A percentile compares a stretch with the other conserved stretches of the same genome.
Evolutionary conservation across 2,797 vertebrate species (phyloP).

Genomic region (Phataginus tetradactyla): DNA sequence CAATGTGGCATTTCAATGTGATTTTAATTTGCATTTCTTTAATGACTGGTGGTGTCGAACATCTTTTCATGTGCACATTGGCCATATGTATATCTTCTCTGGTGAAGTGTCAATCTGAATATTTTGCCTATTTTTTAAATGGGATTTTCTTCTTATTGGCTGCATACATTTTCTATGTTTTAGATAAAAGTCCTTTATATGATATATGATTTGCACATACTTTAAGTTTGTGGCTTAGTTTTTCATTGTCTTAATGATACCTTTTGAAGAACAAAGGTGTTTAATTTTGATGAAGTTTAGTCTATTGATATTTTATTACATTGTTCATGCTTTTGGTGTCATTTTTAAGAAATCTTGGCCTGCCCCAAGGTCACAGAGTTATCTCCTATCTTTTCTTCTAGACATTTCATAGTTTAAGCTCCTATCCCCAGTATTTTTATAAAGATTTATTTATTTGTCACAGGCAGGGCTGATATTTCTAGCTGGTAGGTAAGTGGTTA

Average conservation of each 20-base stretch:
- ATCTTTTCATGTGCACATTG: neutral
- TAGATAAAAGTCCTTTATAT: neutral
- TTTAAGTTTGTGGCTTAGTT: neutral
- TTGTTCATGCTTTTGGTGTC: neutral
- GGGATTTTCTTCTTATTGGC: neutral
- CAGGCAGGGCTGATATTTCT: neutral
- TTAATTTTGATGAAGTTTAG: neutral
- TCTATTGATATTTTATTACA: constrained; percentile 27
- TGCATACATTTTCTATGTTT: neutral
- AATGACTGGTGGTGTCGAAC: neutral
- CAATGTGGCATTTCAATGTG: neutral
- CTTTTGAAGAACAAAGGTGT: neutral
- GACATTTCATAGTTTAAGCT: neutral
- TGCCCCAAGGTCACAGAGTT: neutral
- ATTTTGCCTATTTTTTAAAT: constrained; percentile 20
- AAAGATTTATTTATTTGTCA: neutral
- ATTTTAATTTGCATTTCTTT: constrained; percentile 18
- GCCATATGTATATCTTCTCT: neutral
- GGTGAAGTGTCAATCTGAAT: neutral
- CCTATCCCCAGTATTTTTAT: neutral
- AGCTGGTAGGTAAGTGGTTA: neutral
- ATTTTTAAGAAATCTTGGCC: neutral
- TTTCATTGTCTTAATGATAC: neutral
- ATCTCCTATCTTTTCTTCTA: neutral
- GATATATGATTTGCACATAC: neutral